Base-by-base conservation (phyloP, 2,888 invertebrate genomes). In the Drosophila nigricruria region DNA sequence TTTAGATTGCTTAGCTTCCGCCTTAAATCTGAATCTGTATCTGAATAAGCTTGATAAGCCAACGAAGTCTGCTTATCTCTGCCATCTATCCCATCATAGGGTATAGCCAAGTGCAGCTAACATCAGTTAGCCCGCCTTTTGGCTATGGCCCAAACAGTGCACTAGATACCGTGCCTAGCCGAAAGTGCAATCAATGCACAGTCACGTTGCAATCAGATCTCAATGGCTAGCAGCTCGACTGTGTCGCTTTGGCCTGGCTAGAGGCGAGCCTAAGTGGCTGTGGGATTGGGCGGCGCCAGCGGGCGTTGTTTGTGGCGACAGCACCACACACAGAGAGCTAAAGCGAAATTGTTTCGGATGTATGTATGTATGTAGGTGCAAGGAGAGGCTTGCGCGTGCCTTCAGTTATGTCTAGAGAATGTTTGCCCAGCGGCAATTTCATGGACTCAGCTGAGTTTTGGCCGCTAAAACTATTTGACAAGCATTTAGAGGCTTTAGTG, bases 151-250 rank as follows among this genome's bases (percentile, higher is more conserved):
- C 14, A 8, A 53, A 40, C 43, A n/a, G n/a, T 27, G n/a, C 45
- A n/a, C n/a, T n/a, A n/a, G n/a, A n/a, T n/a, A n/a, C n/a, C n/a
- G n/a, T n/a, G 14, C 25, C 34, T 25, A 40, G 16, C 36, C 27
- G 34, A 54, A 32, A 53, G 57, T 70, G 70, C 58, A 74, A 70
- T 74, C 70, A 74, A 62, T 59, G 70, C 70, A 25, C 40, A 74
- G 74, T 54, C 74, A 74, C 74, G 70, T 70, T 59, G 73, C 73
- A 65, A 58, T 61, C 73, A 71, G 53, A 49, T 14, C 38, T 36
- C 49, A 45, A 34, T n/a, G 58, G 54, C 23, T 27, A 38, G n/a
- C 23, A 16, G 38, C 45, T 12, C 56, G 40, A 9, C 32, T 25
- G 25, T 2, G 4, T 20, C 30, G 30, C 9, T 8, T 14, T n/a